Evolutionary conservation across 2,113 vertebrate genomes (phyloP), one percentile per base, ranked within the genome.

Genomic region (Natator depressus): DNA sequence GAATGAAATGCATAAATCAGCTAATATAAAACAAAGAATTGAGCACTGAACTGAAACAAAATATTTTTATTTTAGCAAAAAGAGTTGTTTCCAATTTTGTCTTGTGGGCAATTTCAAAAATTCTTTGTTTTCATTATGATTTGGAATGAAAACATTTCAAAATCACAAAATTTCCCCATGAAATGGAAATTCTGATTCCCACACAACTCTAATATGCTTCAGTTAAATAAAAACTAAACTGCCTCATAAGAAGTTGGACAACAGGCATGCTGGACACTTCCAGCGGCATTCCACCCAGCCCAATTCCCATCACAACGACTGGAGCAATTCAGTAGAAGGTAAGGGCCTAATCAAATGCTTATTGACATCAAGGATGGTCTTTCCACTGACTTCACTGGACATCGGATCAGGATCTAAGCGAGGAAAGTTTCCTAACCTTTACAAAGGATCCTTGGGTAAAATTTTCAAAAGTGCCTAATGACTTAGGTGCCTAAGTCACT

Each of bases 1-100:
- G 38, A 82, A 83, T 95, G 91, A 94, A 90, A 83, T 54, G 89
- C 83, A 95, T 93, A 93, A 92, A 88, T 91, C 78, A 95, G 69
- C n/a, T 87, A 95, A 65, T 35, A 35, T 31, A 65, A 65, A 65
- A 16, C 62, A 65, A 35, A 65, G 16, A 65, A 2, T 6, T 65
- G 31, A 65, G 14, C 31, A 8, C 62, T 16, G 14, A 65, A 16
- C 62, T 16, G 14, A 65, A 65, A 65, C 62, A 65, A n/a, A 17
- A 35, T 65, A 75, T 22, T 75, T 22, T 72, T 2, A 38, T 72
- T 72, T 72, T 72, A 38, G 14, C 65, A 72, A 31, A 72, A 38
- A n/a, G 65, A 20, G 35, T 53, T 53, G n/a, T 72, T 72, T 72
- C 35, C 35, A n/a, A 38, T 72, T 72, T 38, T 72, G 17, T 38